These are phyloP conservation scores for Heliconius aoede DNA, from an alignment of 2,888 invertebrate species.

Conservation along the genomic window DNA sequence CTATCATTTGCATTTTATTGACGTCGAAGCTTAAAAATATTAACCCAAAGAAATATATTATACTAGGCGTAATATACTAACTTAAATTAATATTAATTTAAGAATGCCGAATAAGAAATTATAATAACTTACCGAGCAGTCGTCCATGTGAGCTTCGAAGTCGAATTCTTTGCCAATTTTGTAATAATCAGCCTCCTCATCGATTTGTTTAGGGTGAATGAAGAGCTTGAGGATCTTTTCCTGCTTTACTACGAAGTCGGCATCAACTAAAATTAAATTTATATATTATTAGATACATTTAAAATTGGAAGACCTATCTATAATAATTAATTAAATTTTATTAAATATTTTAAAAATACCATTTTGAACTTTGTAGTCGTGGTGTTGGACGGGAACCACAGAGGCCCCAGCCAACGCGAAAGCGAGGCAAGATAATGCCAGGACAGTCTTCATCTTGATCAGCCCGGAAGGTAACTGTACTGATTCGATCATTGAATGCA, in stretches of 20 bases:
- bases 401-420: constrained; percentile 64
- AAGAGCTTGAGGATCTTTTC: constrained; percentile 76
- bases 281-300: not conserved
- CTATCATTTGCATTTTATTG: no score
- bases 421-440: constrained; percentile 70
- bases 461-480: constrained; percentile 67
- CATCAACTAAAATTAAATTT: constrained; percentile 47
- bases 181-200: constrained; percentile 66
- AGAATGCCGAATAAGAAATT: no score
- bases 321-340: constrained; percentile 4
- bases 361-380: constrained; percentile 52
- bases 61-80: no score
- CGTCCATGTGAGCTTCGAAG: constrained; percentile 67
- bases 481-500: constrained; percentile 30
- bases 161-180: constrained; percentile 67
- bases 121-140: constrained; percentile 64
- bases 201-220: constrained; percentile 69
- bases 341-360: constrained; percentile 39
- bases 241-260: constrained; percentile 57
- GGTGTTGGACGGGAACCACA: constrained; percentile 49
- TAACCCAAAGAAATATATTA: no score
- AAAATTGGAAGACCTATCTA: not conserved
- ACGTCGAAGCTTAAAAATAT: no score
- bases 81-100: no score
- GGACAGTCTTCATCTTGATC: constrained; percentile 77